phyloP scores from a whole-genome alignment of 2,888 invertebrate genomes.

The Netelia melanura region DNA sequence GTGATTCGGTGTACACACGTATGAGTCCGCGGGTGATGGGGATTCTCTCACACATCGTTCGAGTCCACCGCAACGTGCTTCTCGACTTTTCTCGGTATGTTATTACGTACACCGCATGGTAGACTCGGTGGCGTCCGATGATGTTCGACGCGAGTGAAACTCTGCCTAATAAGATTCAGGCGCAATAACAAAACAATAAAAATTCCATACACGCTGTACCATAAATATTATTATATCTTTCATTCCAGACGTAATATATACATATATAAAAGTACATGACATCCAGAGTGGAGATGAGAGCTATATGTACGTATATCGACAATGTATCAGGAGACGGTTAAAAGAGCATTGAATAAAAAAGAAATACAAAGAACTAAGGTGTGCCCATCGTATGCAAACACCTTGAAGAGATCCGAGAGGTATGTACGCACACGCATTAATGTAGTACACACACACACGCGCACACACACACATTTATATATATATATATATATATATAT shows the following conservation, averaged over 20 bases:
- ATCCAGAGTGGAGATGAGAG: neutral
- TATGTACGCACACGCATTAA: conserved; percentile 45
- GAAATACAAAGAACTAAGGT: conserved; percentile 59
- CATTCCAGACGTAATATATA: too few relatives aligned
- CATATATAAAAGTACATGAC: neutral
- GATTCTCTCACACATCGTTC: conserved; percentile 47
- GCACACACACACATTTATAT: conserved; percentile 24
- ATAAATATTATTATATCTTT: neutral
- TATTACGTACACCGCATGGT: conserved; percentile 28
- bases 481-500: neutral
- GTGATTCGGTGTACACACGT: conserved; percentile 65
- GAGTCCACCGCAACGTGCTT: conserved; percentile 37
- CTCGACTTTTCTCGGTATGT: conserved; percentile 21
- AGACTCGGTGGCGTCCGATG: conserved; percentile 47
- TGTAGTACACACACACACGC: neutral
- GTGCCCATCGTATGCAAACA: conserved; percentile 61
- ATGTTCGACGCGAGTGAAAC: conserved; percentile 19
- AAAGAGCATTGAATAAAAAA: conserved; percentile 55
- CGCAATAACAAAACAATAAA: conserved; percentile 33
- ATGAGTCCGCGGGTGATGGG: conserved; percentile 48
- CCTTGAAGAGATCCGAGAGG: conserved; percentile 53
- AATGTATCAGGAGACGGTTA: conserved; percentile 30
- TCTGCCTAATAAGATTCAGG: conserved; percentile 40
- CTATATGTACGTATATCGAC: conserved; percentile 19
- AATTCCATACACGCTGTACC: conserved; percentile 30